A percentile compares a stretch with the other conserved stretches of the same genome.
Conservation (phyloP, 1,140 invertebrate genomes). For the Matsumurasca onukii region DNA sequence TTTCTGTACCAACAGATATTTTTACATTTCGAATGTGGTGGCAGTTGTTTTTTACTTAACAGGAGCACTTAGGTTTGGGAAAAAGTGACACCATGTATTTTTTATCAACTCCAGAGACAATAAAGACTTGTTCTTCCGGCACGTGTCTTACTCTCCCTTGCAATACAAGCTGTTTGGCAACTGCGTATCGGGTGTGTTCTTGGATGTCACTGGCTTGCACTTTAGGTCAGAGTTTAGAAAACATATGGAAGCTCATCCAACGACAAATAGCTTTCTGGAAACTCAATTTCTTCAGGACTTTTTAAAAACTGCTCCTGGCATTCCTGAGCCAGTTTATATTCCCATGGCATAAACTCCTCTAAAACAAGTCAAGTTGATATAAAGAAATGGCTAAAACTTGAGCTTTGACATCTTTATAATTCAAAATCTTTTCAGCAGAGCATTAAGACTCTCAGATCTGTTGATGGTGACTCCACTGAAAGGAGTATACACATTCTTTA, state of each 20-base stretch:
- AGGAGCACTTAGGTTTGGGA: neutral
- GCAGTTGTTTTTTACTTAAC: too few relatives aligned
- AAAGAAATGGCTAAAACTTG: neutral
- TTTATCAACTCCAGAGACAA: neutral
- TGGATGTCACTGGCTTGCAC: neutral
- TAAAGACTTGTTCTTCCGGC: neutral
- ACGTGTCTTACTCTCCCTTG: neutral
- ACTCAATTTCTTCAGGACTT: neutral
- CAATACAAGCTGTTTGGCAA: neutral
- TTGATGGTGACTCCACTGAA: conserved; percentile 5
- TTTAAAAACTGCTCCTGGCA: neutral
- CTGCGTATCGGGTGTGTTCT: neutral
- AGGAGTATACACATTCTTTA: neutral
- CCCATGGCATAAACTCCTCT: neutral
- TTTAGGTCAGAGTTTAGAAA: neutral
- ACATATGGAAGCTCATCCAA: conserved; percentile 6
- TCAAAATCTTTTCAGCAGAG: neutral
- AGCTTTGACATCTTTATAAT: neutral
- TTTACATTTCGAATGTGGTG: too few relatives aligned
- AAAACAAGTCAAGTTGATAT: neutral
- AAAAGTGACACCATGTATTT: neutral
- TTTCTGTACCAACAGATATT: too few relatives aligned
- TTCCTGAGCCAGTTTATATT: neutral
- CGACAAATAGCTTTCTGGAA: neutral
- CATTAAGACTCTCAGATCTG: too few relatives aligned